These are phyloP conservation scores for Indicator indicator DNA, from an alignment of 2,113 vertebrate species.

Conservation along the genomic window DNA sequence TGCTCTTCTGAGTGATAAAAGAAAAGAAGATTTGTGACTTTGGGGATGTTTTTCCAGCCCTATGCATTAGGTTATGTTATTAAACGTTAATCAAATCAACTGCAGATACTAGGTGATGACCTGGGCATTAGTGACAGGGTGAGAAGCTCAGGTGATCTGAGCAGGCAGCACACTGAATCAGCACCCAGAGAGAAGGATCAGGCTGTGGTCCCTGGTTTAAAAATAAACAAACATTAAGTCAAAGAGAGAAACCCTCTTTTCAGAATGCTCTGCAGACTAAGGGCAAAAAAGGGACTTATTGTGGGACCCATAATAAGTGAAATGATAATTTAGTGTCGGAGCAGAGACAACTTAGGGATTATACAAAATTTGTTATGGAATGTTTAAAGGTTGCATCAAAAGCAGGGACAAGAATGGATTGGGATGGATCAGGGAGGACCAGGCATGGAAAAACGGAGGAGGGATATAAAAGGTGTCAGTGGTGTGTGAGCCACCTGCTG, in stretches of 20 bases:
- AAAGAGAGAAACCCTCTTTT: background rate
- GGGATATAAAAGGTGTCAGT: fast-evolving
- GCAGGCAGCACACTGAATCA: background rate
- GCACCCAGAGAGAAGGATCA: background rate
- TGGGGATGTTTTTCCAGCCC: background rate
- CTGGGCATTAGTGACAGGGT: background rate
- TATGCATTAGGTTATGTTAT: background rate
- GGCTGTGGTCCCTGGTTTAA: background rate
- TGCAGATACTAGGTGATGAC: background rate
- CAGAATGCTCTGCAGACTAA: background rate
- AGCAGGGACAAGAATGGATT: background rate
- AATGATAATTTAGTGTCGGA: background rate
- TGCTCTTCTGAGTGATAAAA: background rate
- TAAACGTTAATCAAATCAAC: background rate
- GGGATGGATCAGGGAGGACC: background rate
- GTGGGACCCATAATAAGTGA: background rate
- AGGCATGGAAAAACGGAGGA: background rate
- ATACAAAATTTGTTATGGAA: background rate
- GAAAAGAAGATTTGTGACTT: background rate
- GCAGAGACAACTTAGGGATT: background rate
- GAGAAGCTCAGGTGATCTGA: background rate
- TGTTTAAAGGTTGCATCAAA: background rate
- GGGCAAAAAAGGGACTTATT: background rate
- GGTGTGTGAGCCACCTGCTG: background rate
- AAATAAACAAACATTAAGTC: background rate